Percentiles rank a stretch among this genome's conserved stretches.
Evolutionary conservation across 2,113 vertebrate species (phyloP).

Genomic region (Glaucidium brasilianum): DNA sequence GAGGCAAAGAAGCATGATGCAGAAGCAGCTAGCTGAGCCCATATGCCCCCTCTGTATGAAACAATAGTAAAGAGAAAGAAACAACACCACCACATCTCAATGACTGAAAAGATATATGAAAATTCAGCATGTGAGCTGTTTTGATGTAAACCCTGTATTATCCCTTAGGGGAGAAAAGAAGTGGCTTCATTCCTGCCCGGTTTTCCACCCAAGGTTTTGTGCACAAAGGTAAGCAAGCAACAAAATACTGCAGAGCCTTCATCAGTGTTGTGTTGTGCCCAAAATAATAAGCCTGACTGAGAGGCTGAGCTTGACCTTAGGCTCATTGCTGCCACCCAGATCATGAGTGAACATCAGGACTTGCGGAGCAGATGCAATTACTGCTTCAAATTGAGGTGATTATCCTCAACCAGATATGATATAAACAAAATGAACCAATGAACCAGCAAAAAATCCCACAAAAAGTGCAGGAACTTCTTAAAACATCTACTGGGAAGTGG

Average conservation of each 20-base stretch:
- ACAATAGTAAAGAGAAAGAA: not conserved
- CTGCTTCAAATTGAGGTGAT: not conserved
- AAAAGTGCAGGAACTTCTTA: not conserved
- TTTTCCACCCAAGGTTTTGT: not conserved
- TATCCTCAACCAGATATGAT: not conserved
- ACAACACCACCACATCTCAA: not conserved
- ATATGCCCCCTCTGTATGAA: not conserved
- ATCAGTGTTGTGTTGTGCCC: not conserved
- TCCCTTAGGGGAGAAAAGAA: not conserved
- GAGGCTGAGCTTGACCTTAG: not conserved
- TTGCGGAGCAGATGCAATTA: not conserved
- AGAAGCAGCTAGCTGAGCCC: not conserved
- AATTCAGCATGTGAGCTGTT: not conserved
- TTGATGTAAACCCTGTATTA: not conserved
- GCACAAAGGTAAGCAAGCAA: not conserved
- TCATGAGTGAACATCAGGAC: not conserved
- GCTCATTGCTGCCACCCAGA: not conserved
- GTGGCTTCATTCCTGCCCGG: not conserved
- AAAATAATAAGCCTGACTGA: not conserved
- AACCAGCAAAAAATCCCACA: not conserved
- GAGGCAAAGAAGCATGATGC: not conserved
- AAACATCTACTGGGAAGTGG: not conserved
- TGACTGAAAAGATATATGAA: not conserved
- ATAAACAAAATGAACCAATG: not conserved
- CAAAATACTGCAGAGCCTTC: not conserved